Conservation (phyloP, 2,888 invertebrate genomes). For the Stenoptilia bipunctidactyla region DNA sequence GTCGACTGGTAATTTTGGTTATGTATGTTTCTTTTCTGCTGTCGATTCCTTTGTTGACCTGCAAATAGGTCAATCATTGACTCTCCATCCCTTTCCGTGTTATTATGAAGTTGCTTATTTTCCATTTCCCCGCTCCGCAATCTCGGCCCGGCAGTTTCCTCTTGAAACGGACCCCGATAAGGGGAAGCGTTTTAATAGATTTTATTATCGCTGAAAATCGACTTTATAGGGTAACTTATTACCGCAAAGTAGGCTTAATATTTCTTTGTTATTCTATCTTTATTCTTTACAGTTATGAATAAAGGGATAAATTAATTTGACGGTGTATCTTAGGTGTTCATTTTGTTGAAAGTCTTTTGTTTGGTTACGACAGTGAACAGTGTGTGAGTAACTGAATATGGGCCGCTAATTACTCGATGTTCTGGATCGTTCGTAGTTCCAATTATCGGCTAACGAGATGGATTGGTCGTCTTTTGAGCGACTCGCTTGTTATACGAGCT, state of each 20-base stretch:
- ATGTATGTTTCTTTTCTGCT: background rate
- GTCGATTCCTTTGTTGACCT: slow-evolving; percentile 27
- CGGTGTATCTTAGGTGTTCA: too few relatives aligned
- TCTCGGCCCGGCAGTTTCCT: slow-evolving; percentile 27
- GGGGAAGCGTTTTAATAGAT: slow-evolving; percentile 21
- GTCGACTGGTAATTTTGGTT: too few relatives aligned
- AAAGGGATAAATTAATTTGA: too few relatives aligned
- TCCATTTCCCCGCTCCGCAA: slow-evolving; percentile 32
- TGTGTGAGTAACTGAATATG: too few relatives aligned
- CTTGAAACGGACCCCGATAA: slow-evolving; percentile 21
- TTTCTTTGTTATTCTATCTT: background rate
- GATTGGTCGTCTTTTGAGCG: too few relatives aligned
- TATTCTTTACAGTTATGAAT: background rate
- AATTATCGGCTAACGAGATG: too few relatives aligned
- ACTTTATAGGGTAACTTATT: slow-evolving; percentile 7
- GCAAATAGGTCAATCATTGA: slow-evolving; percentile 33
- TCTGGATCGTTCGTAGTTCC: too few relatives aligned
- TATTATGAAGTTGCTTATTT: slow-evolving; percentile 35
- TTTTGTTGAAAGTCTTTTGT: too few relatives aligned
- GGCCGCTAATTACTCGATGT: too few relatives aligned
- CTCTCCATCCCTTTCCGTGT: slow-evolving; percentile 30
- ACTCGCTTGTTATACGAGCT: too few relatives aligned
- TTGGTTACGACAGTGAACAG: too few relatives aligned
- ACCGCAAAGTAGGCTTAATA: background rate
- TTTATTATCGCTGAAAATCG: slow-evolving; percentile 18